phyloP scores from a whole-genome alignment of 2,888 invertebrate species.

The Rotaria magnacalcarata region DNA sequence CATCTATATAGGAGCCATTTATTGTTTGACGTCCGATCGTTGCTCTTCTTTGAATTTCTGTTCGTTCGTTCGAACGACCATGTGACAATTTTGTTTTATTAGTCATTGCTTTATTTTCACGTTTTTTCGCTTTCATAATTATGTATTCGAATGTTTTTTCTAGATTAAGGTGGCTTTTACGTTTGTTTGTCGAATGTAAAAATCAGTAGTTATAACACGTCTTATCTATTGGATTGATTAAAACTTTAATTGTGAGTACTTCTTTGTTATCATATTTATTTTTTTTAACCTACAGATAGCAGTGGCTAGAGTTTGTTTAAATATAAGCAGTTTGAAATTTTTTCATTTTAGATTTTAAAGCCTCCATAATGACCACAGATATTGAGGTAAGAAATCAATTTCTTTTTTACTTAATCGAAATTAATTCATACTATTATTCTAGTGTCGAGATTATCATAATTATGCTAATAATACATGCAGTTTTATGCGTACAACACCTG shows the following conservation, averaged over 20 bases:
- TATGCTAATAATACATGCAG: slow-evolving; percentile 50
- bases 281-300: not conserved
- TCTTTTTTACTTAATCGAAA: not conserved
- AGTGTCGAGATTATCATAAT: slow-evolving; percentile 54
- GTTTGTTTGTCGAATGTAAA: not conserved
- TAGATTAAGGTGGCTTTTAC: not conserved
- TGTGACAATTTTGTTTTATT: too few species aligned
- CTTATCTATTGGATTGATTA: not conserved
- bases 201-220: not conserved
- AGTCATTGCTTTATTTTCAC: too few species aligned
- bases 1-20: not conserved
- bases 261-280: not conserved
- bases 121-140: too few species aligned
- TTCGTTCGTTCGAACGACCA: too few species aligned
- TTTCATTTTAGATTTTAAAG: not conserved
- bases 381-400: not conserved
- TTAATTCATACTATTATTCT: not conserved
- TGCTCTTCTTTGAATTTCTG: not conserved
- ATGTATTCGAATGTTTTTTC: too few species aligned
- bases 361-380: not conserved
- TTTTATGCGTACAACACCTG: slow-evolving; percentile 54
- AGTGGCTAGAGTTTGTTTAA: not conserved
- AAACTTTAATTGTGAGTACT: not conserved
- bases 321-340: not conserved
- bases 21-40: not conserved